Evolutionary conservation across 2,888 invertebrate genomes (phyloP).

Genomic region (Lepidochitona cinerea): DNA sequence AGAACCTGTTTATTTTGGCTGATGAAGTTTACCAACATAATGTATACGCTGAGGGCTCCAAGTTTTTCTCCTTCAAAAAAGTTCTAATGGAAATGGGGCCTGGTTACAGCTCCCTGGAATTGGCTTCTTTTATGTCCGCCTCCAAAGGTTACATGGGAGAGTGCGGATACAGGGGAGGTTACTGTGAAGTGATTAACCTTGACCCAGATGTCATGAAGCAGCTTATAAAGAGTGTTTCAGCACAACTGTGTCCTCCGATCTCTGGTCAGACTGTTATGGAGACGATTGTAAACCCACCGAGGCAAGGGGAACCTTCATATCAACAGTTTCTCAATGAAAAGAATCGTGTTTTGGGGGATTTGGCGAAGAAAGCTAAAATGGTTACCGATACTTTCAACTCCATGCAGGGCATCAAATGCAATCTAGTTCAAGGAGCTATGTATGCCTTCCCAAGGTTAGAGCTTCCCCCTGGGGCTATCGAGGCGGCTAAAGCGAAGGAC

Average conservation of each 20-base stretch:
- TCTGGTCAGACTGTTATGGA: conserved; percentile 90
- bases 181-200: conserved; percentile 91
- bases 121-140: conserved; percentile 96
- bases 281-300: conserved; percentile 90
- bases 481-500: conserved; percentile 79
- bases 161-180: conserved; percentile 96
- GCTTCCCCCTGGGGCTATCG: conserved; percentile 87
- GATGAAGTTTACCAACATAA: conserved; percentile 91
- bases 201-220: conserved; percentile 84
- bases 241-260: conserved; percentile 94
- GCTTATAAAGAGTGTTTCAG: conserved; percentile 90
- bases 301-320: conserved; percentile 88
- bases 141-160: conserved; percentile 87
- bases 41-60: conserved; percentile 89
- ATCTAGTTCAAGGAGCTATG: conserved; percentile 94
- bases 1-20: conserved; percentile 83
- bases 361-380: conserved; percentile 85
- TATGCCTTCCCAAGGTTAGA: conserved; percentile 94
- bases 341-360: conserved; percentile 79
- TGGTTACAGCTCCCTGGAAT: conserved; percentile 87
- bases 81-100: conserved; percentile 90
- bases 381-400: conserved; percentile 90
- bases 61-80: conserved; percentile 97
- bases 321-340: conserved; percentile 76
- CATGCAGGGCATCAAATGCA: conserved; percentile 91